Evolutionary conservation across 2,797 vertebrate genomes (phyloP).

Genomic region (Aldrovandia affinis): DNA sequence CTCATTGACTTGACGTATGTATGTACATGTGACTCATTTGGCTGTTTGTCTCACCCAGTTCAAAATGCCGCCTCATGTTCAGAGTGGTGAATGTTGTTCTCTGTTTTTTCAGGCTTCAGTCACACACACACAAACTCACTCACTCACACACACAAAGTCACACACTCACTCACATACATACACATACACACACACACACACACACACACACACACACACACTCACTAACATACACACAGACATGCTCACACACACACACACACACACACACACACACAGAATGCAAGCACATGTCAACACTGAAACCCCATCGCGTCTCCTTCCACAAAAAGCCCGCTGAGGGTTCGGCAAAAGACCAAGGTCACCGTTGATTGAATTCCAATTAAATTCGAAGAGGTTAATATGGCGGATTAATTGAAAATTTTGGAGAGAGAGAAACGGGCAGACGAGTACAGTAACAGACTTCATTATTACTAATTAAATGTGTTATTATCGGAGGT

Average conservation of each 20-base stretch:
- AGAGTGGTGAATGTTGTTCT: too few relatives aligned
- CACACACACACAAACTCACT: neutral
- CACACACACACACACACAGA: conserved; percentile 8
- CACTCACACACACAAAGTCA: neutral
- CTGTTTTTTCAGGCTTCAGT: neutral
- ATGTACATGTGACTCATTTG: too few relatives aligned
- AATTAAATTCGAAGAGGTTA: conserved; percentile 23
- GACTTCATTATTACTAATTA: conserved; percentile 29
- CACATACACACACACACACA: neutral
- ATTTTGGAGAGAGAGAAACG: neutral
- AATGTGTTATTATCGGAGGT: conserved; percentile 21
- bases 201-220: neutral
- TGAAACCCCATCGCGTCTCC: conserved; percentile 16
- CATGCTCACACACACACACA: neutral
- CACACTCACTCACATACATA: neutral
- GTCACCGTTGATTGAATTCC: conserved; percentile 23
- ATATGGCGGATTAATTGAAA: conserved; percentile 33
- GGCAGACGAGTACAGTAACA: conserved; percentile 3
- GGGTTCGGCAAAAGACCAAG: conserved; percentile 4
- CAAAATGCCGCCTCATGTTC: too few relatives aligned
- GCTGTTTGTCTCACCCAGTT: too few relatives aligned
- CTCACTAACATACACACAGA: neutral
- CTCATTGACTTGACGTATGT: too few relatives aligned
- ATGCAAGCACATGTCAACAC: conserved; percentile 20
- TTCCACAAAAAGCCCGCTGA: conserved; percentile 18